Percentiles rank a stretch among this genome's conserved stretches.
Conservation (phyloP, 2,113 vertebrate species). For the Rhombomys opimus region DNA sequence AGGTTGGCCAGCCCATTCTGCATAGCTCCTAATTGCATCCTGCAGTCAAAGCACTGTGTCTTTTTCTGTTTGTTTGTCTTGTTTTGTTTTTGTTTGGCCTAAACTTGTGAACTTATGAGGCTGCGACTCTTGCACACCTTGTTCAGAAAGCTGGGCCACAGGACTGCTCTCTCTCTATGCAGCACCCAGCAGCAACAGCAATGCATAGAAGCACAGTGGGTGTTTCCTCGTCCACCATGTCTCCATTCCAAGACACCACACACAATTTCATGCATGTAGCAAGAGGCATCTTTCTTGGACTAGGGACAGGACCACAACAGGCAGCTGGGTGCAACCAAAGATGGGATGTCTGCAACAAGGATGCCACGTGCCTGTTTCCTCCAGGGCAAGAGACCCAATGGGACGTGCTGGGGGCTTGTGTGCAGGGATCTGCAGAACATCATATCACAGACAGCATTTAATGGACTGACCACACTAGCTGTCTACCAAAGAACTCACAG, state of each 20-base stretch:
- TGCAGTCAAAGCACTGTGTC: rapidly evolving
- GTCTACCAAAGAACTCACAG: constrained; percentile 30
- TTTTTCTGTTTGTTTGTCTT: neutral
- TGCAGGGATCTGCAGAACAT: neutral
- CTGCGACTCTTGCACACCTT: rapidly evolving
- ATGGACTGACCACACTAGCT: neutral
- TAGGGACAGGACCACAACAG: neutral
- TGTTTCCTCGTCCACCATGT: neutral
- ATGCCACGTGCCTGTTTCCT: neutral
- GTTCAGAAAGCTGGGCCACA: neutral
- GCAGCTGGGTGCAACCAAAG: neutral
- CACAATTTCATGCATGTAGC: neutral
- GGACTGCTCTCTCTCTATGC: neutral
- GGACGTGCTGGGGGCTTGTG: neutral
- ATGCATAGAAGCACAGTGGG: neutral
- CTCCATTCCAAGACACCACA: neutral
- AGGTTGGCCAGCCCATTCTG: neutral
- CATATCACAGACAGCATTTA: constrained; percentile 31
- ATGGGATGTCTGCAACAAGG: rapidly evolving
- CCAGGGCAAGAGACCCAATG: neutral
- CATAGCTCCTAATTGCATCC: neutral
- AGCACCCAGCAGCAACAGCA: neutral
- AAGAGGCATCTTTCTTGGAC: neutral
- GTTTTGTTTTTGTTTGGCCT: too few relatives aligned
- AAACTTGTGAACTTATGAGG: neutral